These are phyloP conservation scores for Spilarctia lutea DNA, from an alignment of 2,888 invertebrate genomes.

Conservation along the genomic window DNA sequence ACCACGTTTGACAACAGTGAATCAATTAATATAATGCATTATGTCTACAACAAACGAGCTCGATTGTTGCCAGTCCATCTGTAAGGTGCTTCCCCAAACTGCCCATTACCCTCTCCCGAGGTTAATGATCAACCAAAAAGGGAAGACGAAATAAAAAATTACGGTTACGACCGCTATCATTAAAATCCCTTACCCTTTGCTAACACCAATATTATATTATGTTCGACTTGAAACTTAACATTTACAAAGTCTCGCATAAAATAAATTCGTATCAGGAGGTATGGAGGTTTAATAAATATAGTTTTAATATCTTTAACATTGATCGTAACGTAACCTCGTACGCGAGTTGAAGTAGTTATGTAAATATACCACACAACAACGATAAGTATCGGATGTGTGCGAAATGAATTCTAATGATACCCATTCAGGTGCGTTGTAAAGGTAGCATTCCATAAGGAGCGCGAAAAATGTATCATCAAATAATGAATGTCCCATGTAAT, in stretches of 20 bases:
- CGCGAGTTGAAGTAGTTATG: conserved; percentile 54
- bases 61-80: conserved; percentile 28
- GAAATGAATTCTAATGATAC: conserved; percentile 67
- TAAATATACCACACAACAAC: conserved; percentile 54
- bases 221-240: conserved; percentile 38
- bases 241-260: conserved; percentile 38
- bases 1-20: conserved; percentile 2
- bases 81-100: conserved; percentile 34
- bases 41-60: not conserved
- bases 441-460: conserved; percentile 57
- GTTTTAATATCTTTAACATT: conserved; percentile 48
- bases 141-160: conserved; percentile 54
- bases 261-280: conserved; percentile 39
- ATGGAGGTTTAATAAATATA: conserved; percentile 45
- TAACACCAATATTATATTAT: conserved; percentile 47
- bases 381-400: conserved; percentile 61
- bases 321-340: conserved; percentile 48
- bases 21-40: conserved; percentile 13
- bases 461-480: conserved; percentile 64
- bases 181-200: conserved; percentile 53
- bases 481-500: conserved; percentile 69
- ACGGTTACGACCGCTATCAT: conserved; percentile 54
- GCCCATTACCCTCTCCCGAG: conserved; percentile 31
- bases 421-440: conserved; percentile 51
- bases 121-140: conserved; percentile 50